phyloP scores from a whole-genome alignment of 2,797 vertebrate genomes.

The Sebastes paucispinis region DNA sequence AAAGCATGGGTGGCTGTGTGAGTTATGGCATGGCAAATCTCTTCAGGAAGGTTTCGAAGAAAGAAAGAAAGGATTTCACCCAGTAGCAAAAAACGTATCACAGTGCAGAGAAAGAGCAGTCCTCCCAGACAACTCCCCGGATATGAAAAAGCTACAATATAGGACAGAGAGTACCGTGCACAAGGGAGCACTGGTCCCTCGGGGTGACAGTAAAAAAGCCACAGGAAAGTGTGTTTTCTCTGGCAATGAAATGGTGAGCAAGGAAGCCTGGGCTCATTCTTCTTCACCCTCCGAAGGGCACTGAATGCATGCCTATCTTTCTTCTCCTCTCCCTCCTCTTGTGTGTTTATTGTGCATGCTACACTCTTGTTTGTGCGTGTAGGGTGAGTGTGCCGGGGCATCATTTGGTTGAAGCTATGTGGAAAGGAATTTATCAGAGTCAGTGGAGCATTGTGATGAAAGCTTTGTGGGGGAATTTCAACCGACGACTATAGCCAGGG shows the following conservation, averaged over 20 bases:
- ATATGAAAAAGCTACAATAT: conserved; percentile 42
- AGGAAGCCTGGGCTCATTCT: conserved; percentile 26
- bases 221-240: conserved; percentile 25
- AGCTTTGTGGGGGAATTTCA: conserved; percentile 52
- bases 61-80: conserved; percentile 53
- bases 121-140: conserved; percentile 41
- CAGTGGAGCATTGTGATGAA: conserved; percentile 57
- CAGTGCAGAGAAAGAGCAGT: conserved; percentile 35
- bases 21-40: conserved; percentile 70
- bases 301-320: conserved; percentile 10
- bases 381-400: conserved; percentile 5
- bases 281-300: conserved; percentile 22
- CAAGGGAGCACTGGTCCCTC: conserved; percentile 16
- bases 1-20: conserved; percentile 75
- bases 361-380: not conserved
- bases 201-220: conserved; percentile 27
- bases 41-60: conserved; percentile 46
- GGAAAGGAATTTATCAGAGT: conserved; percentile 60
- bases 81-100: conserved; percentile 62
- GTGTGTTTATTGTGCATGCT: conserved; percentile 4
- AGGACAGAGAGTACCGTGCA: conserved; percentile 22
- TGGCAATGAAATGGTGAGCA: conserved; percentile 28
- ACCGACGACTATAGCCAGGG: conserved; percentile 26
- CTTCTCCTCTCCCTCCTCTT: not conserved
- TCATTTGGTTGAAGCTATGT: conserved; percentile 31